These are phyloP conservation scores for Leucopsar rothschildi DNA, from an alignment of 2,113 vertebrate species.

Conservation along the genomic window DNA sequence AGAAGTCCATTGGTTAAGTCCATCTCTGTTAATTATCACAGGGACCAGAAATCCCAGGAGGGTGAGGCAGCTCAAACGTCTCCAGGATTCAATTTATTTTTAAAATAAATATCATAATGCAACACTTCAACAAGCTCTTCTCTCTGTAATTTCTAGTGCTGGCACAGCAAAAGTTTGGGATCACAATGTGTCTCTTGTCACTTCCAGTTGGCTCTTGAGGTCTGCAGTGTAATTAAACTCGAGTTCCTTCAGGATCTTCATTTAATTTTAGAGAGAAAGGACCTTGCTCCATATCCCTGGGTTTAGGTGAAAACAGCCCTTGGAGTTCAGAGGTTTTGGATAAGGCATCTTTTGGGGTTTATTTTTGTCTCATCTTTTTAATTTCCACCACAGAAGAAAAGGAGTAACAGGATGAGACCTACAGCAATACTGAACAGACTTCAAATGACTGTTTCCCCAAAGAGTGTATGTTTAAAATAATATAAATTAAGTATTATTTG, in stretches of 20 bases:
- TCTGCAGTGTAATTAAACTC: not conserved
- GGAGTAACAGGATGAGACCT: not conserved
- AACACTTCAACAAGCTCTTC: not conserved
- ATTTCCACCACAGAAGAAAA: not conserved
- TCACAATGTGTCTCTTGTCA: rapidly evolving
- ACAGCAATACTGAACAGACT: not conserved
- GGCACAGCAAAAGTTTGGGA: not conserved
- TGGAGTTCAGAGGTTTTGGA: not conserved
- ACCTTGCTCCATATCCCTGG: not conserved
- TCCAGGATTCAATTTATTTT: not conserved
- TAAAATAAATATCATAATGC: not conserved
- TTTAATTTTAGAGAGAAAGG: not conserved
- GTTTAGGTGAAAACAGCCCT: not conserved
- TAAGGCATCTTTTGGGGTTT: not conserved
- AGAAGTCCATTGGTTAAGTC: not conserved
- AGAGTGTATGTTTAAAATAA: not conserved
- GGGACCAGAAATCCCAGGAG: not conserved
- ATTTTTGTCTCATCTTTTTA: not conserved
- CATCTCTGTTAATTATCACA: constrained; percentile 5
- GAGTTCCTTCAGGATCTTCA: not conserved
- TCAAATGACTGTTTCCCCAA: not conserved
- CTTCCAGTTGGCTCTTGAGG: not conserved
- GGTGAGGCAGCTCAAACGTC: not conserved
- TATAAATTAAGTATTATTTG: not conserved
- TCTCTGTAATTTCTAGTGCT: not conserved